A percentile compares a stretch with the other conserved stretches of the same genome.
Evolutionary conservation across 2,888 invertebrate genomes (phyloP).

Genomic region (Sipunculus nudus): DNA sequence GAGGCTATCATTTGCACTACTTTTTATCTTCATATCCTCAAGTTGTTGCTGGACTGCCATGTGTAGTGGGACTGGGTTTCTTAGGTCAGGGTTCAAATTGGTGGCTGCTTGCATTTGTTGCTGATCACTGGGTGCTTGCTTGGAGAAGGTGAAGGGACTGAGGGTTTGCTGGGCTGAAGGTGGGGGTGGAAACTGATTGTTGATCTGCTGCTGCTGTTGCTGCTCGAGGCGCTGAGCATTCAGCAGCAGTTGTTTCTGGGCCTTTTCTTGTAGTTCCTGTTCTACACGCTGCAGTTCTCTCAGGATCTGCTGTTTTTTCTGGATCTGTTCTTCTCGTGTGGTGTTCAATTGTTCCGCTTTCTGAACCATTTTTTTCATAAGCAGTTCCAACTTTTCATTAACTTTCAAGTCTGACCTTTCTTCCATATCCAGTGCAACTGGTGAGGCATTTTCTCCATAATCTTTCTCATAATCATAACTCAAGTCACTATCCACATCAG

Average conservation of each 20-base stretch:
- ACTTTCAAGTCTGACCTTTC: constrained; percentile 45
- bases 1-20: too few relatives aligned
- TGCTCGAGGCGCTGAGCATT: constrained; percentile 36
- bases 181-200: neutral
- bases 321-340: constrained; percentile 72
- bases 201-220: neutral
- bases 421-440: constrained; percentile 12
- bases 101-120: too few relatives aligned
- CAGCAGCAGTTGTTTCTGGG: constrained; percentile 61
- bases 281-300: constrained; percentile 77
- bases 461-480: constrained; percentile 37
- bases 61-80: too few relatives aligned
- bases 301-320: constrained; percentile 75
- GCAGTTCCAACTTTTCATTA: constrained; percentile 63
- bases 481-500: constrained; percentile 3
- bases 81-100: too few relatives aligned
- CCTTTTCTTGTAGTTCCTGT: constrained; percentile 74
- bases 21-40: too few relatives aligned
- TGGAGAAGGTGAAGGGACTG: too few relatives aligned
- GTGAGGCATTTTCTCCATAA: constrained; percentile 15
- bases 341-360: constrained; percentile 58
- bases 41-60: too few relatives aligned
- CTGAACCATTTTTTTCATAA: constrained; percentile 66
- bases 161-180: neutral
- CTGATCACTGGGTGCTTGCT: too few relatives aligned